Evolutionary conservation across 2,113 vertebrate species (phyloP).

Genomic region (Onychostruthus taczanowskii): DNA sequence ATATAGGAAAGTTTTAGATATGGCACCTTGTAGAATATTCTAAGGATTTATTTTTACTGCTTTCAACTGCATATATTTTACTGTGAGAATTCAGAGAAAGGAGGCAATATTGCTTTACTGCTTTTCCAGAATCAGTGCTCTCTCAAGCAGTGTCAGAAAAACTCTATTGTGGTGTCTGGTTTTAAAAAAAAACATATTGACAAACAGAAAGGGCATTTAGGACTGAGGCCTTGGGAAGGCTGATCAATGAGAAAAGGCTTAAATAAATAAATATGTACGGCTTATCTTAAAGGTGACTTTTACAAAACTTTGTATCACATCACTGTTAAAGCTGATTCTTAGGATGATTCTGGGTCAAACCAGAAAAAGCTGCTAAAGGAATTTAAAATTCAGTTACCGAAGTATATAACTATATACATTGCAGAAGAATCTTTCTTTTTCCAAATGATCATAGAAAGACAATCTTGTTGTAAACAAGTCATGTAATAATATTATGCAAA

Average conservation of each 20-base stretch:
- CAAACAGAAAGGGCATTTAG: conserved; percentile 30
- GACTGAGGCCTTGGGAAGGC: background rate
- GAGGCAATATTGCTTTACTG: background rate
- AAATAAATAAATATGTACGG: conserved; percentile 58
- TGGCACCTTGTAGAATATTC: background rate
- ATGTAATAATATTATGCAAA: background rate
- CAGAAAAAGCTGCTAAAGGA: background rate
- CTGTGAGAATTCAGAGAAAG: background rate
- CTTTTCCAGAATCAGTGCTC: background rate
- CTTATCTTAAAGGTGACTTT: conserved; percentile 34
- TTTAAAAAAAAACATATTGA: background rate
- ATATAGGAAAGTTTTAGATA: background rate
- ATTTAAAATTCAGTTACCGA: background rate
- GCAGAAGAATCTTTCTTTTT: background rate
- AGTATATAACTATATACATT: background rate
- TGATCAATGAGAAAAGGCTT: conserved; percentile 51
- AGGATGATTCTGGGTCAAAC: background rate
- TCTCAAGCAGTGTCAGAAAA: background rate
- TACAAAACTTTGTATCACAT: background rate
- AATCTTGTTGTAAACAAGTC: background rate
- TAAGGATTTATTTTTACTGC: background rate
- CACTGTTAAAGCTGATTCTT: background rate
- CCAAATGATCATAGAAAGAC: background rate
- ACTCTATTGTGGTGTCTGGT: background rate
- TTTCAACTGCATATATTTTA: background rate